Conservation (phyloP, 2,888 invertebrate genomes). For the Scrobipalpa costella region DNA sequence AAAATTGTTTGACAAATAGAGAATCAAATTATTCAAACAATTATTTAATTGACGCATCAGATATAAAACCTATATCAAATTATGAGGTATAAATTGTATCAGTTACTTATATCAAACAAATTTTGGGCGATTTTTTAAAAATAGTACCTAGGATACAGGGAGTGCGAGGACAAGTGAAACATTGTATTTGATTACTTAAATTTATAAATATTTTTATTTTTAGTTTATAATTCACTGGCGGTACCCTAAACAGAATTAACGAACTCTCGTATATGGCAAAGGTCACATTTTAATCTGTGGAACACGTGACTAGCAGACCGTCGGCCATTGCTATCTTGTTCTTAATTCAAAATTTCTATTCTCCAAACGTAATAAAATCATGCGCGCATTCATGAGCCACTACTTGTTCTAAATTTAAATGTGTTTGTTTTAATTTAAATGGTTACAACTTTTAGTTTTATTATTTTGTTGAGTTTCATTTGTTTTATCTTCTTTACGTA, state of each 20-base stretch:
- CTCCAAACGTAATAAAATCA: constrained; percentile 74
- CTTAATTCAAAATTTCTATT: constrained; percentile 75
- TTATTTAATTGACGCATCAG: no score
- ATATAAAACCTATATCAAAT: no score
- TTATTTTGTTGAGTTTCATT: neutral
- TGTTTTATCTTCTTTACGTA: no score
- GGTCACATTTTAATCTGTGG: constrained; percentile 74
- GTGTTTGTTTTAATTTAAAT: constrained; percentile 36
- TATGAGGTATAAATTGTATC: no score
- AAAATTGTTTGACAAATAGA: no score
- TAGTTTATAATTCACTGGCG: neutral
- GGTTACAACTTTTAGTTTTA: constrained; percentile 9
- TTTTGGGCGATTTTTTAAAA: no score
- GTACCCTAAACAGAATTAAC: constrained; percentile 15
- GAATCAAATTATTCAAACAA: no score
- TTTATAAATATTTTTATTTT: no score
- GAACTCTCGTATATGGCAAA: constrained; percentile 62
- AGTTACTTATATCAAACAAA: no score
- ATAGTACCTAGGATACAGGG: no score
- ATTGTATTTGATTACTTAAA: no score
- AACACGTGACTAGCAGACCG: constrained; percentile 69
- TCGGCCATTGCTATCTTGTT: constrained; percentile 51
- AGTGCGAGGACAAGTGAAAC: no score
- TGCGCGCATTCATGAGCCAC: constrained; percentile 62
- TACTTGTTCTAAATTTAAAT: constrained; percentile 51